Evolutionary conservation across 2,113 vertebrate species (phyloP).

Genomic region (Morone chrysops): DNA sequence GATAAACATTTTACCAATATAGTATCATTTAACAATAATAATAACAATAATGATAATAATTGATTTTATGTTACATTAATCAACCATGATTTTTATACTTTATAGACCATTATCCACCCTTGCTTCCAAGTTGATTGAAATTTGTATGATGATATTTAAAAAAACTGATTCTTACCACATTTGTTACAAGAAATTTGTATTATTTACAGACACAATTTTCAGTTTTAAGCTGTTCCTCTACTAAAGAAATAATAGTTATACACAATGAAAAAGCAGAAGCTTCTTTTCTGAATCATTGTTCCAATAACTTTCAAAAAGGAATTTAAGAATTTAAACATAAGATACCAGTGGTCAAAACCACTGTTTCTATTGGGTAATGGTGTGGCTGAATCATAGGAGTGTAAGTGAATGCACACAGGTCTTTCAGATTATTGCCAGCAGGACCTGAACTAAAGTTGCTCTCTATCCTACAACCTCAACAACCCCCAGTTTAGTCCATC

Average conservation of each 20-base stretch:
- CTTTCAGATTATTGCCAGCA: not conserved
- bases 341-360: not conserved
- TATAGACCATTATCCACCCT: not conserved
- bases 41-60: too few species aligned
- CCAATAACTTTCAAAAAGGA: too few species aligned
- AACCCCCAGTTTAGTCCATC: not conserved
- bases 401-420: not conserved
- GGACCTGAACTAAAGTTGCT: not conserved
- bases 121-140: not conserved
- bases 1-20: too few species aligned
- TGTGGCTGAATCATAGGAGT: not conserved
- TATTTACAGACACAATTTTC: not conserved
- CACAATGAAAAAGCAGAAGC: too few species aligned
- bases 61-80: not conserved
- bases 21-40: too few species aligned
- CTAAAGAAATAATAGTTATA: not conserved
- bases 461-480: not conserved
- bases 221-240: not conserved
- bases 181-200: too few species aligned
- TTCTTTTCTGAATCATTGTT: too few species aligned
- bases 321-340: not conserved
- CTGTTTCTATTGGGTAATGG: not conserved
- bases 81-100: too few species aligned
- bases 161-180: too few species aligned
- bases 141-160: not conserved